These are phyloP conservation scores for Rapana venosa DNA, from an alignment of 2,888 invertebrate species.

Conservation along the genomic window DNA sequence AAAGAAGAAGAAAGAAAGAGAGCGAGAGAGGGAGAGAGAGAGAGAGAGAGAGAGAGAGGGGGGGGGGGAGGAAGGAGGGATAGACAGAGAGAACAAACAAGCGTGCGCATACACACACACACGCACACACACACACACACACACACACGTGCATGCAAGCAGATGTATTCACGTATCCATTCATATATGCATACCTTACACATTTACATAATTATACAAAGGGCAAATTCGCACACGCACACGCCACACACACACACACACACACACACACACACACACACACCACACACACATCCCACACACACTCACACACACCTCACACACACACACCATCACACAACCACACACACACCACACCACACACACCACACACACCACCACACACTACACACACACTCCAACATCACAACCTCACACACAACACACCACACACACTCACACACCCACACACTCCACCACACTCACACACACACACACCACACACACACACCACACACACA, in stretches of 20 bases:
- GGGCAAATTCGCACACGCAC: neutral
- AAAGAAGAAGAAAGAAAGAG: neutral
- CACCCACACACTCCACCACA: too few relatives aligned
- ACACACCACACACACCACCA: too few relatives aligned
- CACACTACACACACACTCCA: too few relatives aligned
- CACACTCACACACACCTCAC: neutral
- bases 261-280: neutral
- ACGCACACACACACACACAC: neutral
- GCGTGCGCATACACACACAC: neutral
- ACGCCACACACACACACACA: neutral
- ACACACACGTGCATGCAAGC: neutral
- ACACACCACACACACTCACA: neutral
- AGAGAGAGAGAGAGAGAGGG: neutral
- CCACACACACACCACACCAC: too few relatives aligned
- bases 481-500: too few relatives aligned
- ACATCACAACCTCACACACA: too few relatives aligned
- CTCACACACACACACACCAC: too few relatives aligned
- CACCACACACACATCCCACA: neutral
- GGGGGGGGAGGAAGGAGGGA: neutral
- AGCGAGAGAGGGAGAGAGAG: neutral
- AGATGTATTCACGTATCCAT: too few relatives aligned
- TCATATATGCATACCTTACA: too few relatives aligned
- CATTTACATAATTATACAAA: neutral
- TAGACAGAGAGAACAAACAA: neutral
- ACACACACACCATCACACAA: too few relatives aligned